Evolutionary conservation across 2,113 vertebrate genomes (phyloP).

Genomic region (Chaetodon trifascialis): DNA sequence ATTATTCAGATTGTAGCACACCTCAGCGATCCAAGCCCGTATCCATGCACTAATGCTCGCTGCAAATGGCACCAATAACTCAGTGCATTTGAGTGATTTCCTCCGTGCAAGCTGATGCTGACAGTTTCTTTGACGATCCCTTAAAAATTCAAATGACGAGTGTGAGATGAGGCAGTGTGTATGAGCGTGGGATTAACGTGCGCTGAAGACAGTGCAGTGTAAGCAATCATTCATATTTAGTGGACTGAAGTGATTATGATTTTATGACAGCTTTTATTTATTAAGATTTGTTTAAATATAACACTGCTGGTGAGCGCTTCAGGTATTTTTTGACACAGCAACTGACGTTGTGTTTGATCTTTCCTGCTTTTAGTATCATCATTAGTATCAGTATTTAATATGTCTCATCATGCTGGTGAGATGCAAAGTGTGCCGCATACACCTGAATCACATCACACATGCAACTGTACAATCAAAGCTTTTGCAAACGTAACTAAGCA

Average conservation of each 20-base stretch:
- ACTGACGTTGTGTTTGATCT: constrained; percentile 23
- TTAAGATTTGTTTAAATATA: constrained; percentile 34
- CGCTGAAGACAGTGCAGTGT: constrained; percentile 22
- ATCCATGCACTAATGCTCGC: constrained; percentile 46
- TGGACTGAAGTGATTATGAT: constrained; percentile 26
- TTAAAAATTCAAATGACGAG: constrained; percentile 54
- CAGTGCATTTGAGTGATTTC: constrained; percentile 54
- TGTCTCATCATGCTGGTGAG: constrained; percentile 6
- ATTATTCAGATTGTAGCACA: constrained; percentile 74
- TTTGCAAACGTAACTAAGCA: not conserved
- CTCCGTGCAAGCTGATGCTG: constrained; percentile 30
- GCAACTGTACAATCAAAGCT: not conserved
- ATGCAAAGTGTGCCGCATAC: not conserved
- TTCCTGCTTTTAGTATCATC: constrained; percentile 25
- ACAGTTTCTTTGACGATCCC: constrained; percentile 64
- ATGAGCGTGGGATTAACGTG: not conserved
- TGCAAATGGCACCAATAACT: constrained; percentile 66
- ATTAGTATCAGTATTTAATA: not conserved
- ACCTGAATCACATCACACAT: not conserved
- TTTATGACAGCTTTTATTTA: constrained; percentile 43
- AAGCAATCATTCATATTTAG: constrained; percentile 37
- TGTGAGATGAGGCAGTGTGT: not conserved
- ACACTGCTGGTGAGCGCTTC: constrained; percentile 12
- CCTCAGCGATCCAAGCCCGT: constrained; percentile 58
- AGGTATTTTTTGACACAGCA: constrained; percentile 21